Evolutionary conservation across 2,888 invertebrate genomes (phyloP).

Genomic region (Caenorhabditis sp.): DNA sequence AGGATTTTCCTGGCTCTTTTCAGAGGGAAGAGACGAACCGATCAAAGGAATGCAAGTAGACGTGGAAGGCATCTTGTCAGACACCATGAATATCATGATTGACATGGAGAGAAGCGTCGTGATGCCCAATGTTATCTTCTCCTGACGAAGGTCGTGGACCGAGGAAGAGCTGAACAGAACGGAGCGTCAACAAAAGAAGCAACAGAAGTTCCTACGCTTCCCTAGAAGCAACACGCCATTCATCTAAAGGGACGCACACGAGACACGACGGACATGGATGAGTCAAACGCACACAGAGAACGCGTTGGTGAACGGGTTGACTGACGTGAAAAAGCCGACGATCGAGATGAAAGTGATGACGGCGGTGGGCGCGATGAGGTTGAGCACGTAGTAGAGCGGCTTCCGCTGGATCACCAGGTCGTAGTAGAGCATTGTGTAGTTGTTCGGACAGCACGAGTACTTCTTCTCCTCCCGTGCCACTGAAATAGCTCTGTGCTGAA

Average conservation of each 20-base stretch:
- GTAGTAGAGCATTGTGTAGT: slow-evolving; percentile 59
- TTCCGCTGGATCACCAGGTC: slow-evolving; percentile 61
- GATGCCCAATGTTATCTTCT: slow-evolving; percentile 64
- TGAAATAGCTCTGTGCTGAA: slow-evolving; percentile 19
- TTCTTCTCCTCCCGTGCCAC: slow-evolving; percentile 60
- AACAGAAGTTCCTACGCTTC: neutral
- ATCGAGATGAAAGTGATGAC: slow-evolving; percentile 80
- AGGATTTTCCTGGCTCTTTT: neutral
- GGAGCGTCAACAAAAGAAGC: neutral
- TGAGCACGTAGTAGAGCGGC: slow-evolving; percentile 71
- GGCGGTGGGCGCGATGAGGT: slow-evolving; percentile 80
- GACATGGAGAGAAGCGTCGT: slow-evolving; percentile 79
- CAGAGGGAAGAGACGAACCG: slow-evolving; percentile 6
- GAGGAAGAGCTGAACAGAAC: slow-evolving; percentile 74
- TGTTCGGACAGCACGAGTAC: slow-evolving; percentile 60
- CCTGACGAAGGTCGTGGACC: slow-evolving; percentile 73
- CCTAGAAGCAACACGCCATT: slow-evolving; percentile 14
- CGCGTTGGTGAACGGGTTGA: slow-evolving; percentile 50
- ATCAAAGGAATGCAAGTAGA: slow-evolving; percentile 62
- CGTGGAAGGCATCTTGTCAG: slow-evolving; percentile 80
- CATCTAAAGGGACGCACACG: slow-evolving; percentile 15
- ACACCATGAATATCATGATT: slow-evolving; percentile 80
- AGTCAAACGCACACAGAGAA: slow-evolving; percentile 54
- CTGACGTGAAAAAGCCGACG: slow-evolving; percentile 79
- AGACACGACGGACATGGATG: slow-evolving; percentile 21